Conservation (phyloP, 2,113 vertebrate species). For the Aythya baeri region DNA sequence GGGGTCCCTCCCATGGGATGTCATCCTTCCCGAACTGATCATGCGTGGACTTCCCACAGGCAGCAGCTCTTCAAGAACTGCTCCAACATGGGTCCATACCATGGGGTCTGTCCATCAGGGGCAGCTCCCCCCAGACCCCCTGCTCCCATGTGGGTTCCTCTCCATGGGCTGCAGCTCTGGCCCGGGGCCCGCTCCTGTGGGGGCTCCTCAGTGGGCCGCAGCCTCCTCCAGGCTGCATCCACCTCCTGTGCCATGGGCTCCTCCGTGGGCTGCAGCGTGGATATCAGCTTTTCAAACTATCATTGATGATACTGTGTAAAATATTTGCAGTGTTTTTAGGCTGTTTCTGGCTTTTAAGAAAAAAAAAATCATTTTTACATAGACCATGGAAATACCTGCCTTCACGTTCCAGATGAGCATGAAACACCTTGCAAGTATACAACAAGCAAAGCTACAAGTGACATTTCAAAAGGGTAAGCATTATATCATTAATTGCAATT, state of each 20-base stretch:
- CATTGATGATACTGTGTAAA: not conserved
- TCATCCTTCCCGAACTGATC: not conserved
- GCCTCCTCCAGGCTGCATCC: too few species aligned
- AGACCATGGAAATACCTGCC: constrained; percentile 44
- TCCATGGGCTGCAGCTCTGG: not conserved
- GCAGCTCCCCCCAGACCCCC: not conserved
- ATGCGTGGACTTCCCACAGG: not conserved
- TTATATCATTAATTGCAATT: not conserved
- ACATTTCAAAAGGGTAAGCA: constrained; percentile 66
- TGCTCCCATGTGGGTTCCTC: not conserved
- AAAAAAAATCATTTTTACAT: constrained; percentile 50
- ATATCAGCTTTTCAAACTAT: not conserved
- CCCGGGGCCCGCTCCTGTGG: not conserved
- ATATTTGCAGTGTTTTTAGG: not conserved
- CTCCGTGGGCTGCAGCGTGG: not conserved
- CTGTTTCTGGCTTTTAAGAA: constrained; percentile 51
- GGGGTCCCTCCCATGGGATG: not conserved
- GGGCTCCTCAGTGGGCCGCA: too few species aligned
- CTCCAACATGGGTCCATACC: not conserved
- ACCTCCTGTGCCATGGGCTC: not conserved
- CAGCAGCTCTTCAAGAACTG: not conserved
- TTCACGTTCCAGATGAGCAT: constrained; percentile 27
- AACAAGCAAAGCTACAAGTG: constrained; percentile 41
- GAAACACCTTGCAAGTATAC: constrained; percentile 29
- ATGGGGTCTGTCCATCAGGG: too few species aligned